Conservation (phyloP, 2,888 invertebrate species). For the Ernsta delagoae region DNA sequence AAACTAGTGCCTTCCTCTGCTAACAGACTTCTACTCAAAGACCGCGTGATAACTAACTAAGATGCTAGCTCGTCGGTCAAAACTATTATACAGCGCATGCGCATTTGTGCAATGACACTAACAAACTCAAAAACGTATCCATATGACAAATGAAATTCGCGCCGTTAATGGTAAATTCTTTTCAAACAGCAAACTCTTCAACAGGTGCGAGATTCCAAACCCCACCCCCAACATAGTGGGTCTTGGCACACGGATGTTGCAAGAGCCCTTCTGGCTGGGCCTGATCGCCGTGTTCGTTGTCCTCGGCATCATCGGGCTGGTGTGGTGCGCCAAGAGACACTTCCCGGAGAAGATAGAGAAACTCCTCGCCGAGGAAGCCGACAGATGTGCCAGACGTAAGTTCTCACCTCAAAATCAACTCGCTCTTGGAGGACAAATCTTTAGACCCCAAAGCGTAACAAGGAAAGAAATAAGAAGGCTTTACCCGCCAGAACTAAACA, state of each 20-base stretch:
- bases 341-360: slow-evolving; percentile 95
- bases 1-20: too few relatives aligned
- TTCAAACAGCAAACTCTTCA: background rate
- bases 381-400: slow-evolving; percentile 88
- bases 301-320: slow-evolving; percentile 90
- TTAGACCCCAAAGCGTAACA: slow-evolving; percentile 52
- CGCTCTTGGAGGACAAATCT: slow-evolving; percentile 61
- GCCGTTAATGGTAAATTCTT: background rate
- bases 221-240: slow-evolving; percentile 75
- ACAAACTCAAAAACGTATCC: too few relatives aligned
- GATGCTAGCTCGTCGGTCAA: too few relatives aligned
- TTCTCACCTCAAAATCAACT: slow-evolving; percentile 46
- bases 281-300: slow-evolving; percentile 93
- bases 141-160: too few relatives aligned
- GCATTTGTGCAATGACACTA: too few relatives aligned
- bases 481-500: slow-evolving; percentile 39
- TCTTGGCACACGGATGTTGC: slow-evolving; percentile 91
- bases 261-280: slow-evolving; percentile 96
- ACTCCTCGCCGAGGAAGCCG: slow-evolving; percentile 91
- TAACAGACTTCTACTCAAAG: too few relatives aligned
- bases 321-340: slow-evolving; percentile 94
- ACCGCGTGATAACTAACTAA: too few relatives aligned
- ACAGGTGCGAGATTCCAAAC: slow-evolving; percentile 89
- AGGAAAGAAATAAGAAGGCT: slow-evolving; percentile 46
- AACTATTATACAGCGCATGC: too few relatives aligned